A percentile compares a stretch with the other conserved stretches of the same genome.
Conservation (phyloP, 2,797 vertebrate genomes). For the Tinamus major region DNA sequence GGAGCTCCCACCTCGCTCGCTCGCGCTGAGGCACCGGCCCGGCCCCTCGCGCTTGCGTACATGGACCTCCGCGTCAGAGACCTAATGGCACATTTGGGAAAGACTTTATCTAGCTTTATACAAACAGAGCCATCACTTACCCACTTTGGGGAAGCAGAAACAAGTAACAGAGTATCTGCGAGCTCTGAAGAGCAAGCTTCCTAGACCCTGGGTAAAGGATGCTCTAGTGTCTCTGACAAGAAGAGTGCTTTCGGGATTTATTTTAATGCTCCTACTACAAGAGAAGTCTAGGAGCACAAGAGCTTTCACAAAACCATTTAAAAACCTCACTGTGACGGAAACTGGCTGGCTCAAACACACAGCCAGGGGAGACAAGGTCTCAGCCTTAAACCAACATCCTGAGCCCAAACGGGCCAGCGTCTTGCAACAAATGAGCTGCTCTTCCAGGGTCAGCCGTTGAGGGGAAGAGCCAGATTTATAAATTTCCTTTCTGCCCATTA, state of each 20-base stretch:
- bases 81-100: constrained; percentile 31
- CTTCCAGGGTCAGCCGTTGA: neutral
- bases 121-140: constrained; percentile 39
- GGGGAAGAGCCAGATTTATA: neutral
- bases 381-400: neutral
- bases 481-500: neutral
- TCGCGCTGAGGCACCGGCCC: neutral
- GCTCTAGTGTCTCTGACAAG: constrained; percentile 20
- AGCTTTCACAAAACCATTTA: constrained; percentile 4
- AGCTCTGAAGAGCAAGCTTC: constrained; percentile 19
- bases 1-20: neutral
- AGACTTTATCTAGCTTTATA: constrained; percentile 43
- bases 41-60: neutral
- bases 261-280: neutral
- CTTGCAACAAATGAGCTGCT: neutral
- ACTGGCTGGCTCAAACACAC: neutral
- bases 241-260: constrained; percentile 19
- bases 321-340: neutral
- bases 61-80: constrained; percentile 18
- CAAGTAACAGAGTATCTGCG: constrained; percentile 44
- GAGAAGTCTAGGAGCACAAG: neutral
- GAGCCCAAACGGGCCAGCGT: neutral
- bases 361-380: neutral
- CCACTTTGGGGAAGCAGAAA: constrained; percentile 69
- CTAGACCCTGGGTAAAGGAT: constrained; percentile 42